A percentile compares a stretch with the other conserved stretches of the same genome.
These are phyloP conservation scores for Drosophila ananassae DNA, from an alignment of 1,140 invertebrate species.

Conservation along the genomic window DNA sequence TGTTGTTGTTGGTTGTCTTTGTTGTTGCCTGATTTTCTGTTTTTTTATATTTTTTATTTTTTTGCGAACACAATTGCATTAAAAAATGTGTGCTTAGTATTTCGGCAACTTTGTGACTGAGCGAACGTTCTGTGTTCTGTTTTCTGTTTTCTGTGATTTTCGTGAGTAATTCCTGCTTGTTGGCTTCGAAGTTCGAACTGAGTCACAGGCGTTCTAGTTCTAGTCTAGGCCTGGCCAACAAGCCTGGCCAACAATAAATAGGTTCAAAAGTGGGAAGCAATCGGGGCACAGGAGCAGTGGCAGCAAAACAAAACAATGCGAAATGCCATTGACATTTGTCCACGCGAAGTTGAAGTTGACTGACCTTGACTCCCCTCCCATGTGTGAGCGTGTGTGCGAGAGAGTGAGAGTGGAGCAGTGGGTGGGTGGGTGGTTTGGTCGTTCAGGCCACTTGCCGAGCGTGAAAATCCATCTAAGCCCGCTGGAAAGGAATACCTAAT, in stretches of 20 bases:
- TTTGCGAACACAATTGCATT: constrained; percentile 69
- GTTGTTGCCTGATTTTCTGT: constrained; percentile 41
- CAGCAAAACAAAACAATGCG: constrained; percentile 39
- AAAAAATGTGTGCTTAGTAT: constrained; percentile 77
- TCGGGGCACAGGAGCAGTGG: neutral
- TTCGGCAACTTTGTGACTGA: constrained; percentile 77
- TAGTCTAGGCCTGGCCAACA: constrained; percentile 20
- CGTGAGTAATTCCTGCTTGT: constrained; percentile 47
- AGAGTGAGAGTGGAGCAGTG: constrained; percentile 15
- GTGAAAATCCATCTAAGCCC: neutral
- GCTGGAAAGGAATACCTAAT: constrained; percentile 23
- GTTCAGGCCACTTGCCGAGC: neutral
- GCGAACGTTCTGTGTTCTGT: constrained; percentile 66
- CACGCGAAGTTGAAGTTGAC: constrained; percentile 53
- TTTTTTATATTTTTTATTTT: constrained; percentile 13
- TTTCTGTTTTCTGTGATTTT: constrained; percentile 48
- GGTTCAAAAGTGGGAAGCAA: neutral
- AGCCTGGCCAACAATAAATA: constrained; percentile 5
- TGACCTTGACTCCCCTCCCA: constrained; percentile 43
- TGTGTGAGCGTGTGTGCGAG: constrained; percentile 16
- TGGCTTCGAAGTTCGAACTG: constrained; percentile 12
- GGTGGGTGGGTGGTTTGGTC: constrained; percentile 1
- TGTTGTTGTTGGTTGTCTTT: constrained; percentile 6
- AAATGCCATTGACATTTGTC: constrained; percentile 59
- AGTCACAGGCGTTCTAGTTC: constrained; percentile 8